These are phyloP conservation scores for Budorcas taxicolor DNA, from an alignment of 2,113 vertebrate genomes.

Conservation along the genomic window DNA sequence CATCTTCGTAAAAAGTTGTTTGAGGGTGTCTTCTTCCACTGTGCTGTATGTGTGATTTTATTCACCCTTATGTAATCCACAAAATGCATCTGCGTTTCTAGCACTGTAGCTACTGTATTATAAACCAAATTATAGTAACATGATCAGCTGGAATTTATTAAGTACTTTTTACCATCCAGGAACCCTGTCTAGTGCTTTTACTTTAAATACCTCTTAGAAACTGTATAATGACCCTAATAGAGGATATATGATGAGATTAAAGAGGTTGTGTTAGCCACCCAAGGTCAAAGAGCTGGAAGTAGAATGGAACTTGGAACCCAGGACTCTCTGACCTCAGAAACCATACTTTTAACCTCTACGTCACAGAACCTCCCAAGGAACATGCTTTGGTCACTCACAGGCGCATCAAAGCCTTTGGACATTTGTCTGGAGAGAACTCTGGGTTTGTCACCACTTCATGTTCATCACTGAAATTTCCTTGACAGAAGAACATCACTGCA, in stretches of 20 bases:
- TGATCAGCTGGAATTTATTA: background rate
- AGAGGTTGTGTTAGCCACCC: background rate
- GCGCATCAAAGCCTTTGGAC: background rate
- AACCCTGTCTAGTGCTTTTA: background rate
- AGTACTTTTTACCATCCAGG: background rate
- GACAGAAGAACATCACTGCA: no score
- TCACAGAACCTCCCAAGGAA: background rate
- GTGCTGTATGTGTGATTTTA: background rate
- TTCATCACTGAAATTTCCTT: background rate
- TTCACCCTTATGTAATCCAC: background rate
- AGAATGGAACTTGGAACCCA: background rate
- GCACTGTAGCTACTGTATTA: background rate
- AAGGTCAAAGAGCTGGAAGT: background rate
- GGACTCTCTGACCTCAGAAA: background rate
- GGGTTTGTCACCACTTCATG: background rate
- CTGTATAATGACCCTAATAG: background rate
- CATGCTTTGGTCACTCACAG: background rate
- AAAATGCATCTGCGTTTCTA: background rate
- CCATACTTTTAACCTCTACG: background rate
- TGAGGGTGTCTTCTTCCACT: background rate
- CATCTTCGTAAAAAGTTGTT: background rate
- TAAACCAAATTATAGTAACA: background rate
- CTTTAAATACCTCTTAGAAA: background rate
- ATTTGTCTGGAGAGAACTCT: background rate
- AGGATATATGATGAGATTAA: background rate